phyloP scores from a whole-genome alignment of 2,797 vertebrate species.

The Urosaurus nigricauda region DNA sequence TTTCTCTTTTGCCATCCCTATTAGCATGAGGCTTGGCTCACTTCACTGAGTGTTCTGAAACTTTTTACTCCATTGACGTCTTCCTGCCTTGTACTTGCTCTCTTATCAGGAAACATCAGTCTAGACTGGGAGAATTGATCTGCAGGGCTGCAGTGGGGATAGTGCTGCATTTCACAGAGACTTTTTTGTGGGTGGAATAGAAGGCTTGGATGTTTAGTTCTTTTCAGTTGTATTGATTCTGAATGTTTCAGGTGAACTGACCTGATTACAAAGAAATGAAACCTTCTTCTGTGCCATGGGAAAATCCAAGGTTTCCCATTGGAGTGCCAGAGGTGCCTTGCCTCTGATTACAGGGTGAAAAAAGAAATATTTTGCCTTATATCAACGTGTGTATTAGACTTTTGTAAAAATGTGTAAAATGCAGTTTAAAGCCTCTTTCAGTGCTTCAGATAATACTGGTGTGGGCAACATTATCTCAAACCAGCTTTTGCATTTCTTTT shows the following conservation, averaged over 20 bases:
- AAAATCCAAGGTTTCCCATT: background rate
- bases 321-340: background rate
- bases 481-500: no score
- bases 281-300: background rate
- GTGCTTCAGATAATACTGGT: background rate
- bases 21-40: background rate
- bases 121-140: background rate
- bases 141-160: background rate
- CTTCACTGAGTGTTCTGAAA: background rate
- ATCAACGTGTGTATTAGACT: background rate
- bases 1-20: background rate
- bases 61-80: background rate
- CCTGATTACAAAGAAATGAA: background rate
- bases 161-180: background rate
- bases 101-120: background rate
- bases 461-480: no score
- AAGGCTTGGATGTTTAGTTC: background rate
- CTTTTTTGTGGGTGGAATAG: background rate
- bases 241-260: background rate
- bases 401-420: background rate
- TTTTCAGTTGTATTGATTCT: background rate
- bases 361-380: background rate
- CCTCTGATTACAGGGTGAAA: background rate
- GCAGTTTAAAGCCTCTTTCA: background rate
- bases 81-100: background rate